Evolutionary conservation across 30 jellyfish, hydroid and myxozoan species (phyloP), one percentile per base, ranked within the genome.

Genomic region (Sanderia malayensis): DNA sequence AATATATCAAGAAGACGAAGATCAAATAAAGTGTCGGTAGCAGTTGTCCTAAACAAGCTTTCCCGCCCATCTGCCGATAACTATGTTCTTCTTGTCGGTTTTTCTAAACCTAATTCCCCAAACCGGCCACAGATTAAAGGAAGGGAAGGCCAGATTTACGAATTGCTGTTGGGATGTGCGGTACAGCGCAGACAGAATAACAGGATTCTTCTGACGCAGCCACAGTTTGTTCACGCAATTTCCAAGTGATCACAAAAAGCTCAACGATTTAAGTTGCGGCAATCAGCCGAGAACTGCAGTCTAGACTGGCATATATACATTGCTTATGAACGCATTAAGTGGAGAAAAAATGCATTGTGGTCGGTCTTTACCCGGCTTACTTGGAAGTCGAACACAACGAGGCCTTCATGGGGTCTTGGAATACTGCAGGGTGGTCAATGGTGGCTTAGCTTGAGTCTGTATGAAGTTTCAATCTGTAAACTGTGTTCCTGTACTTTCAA

Each of bases 311-410:
- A 4, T 11, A 2, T 49, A 49, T 49, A 4, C 64, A 4, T 49
- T 49, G 64, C 27, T 49, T 49, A 19, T 19, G 3, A 19, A 49
- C 8, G 64, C 18, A 49, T 49, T 49, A 49, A 49, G 27, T 24
- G 27, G 27, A 15, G 18, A 8, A 9, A 49, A 4, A 4, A 2
- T 19, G 23, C 64, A 4, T 15, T 49, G 64, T 49, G 23, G 64
- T 49, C 3, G 64, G 64, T 49, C 64, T 49, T 49, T 49, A 9
- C 64, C 27, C 64, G 64, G 64, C 18, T 4, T 19, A 49, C 64
- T 49, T 49, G 18, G 64, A 49, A 49, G 64, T 49, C 24, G 27
- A 19, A 9, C 18, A 49, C 64, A 49, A 49, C 18, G n/a, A 19
- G 64, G 25, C 64, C 3, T 49, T 49, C 25, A 49, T 49, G 18